Evolutionary conservation across 2,888 invertebrate genomes (phyloP).

Genomic region (Drosophila paranaensis): DNA sequence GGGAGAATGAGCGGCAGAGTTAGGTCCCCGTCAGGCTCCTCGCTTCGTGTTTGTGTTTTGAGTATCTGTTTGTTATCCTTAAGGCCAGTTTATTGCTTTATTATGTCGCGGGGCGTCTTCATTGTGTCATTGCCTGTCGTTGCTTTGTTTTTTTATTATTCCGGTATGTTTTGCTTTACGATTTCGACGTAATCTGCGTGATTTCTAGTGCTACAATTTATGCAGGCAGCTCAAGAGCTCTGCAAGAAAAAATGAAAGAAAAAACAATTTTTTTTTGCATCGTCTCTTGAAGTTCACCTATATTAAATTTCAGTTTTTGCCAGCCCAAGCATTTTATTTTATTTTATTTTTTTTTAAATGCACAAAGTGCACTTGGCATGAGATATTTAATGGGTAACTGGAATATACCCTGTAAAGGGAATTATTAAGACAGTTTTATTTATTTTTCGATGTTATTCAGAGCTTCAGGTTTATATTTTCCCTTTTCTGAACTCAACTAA

Average conservation of each 20-base stretch:
- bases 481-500: background rate
- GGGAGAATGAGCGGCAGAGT: constrained; percentile 2
- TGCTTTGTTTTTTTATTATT: constrained; percentile 14
- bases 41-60: constrained; percentile 33
- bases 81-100: constrained; percentile 75
- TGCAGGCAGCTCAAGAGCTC: constrained; percentile 51
- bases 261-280: constrained; percentile 11
- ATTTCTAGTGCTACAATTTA: constrained; percentile 64
- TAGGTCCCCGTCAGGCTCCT: constrained; percentile 3
- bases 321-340: constrained; percentile 42
- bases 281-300: constrained; percentile 25
- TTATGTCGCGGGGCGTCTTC: constrained; percentile 68
- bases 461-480: too few relatives aligned
- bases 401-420: constrained; percentile 18
- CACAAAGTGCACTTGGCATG: constrained; percentile 26
- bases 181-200: constrained; percentile 52
- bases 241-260: background rate
- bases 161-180: constrained; percentile 32
- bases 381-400: background rate
- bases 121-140: constrained; percentile 54
- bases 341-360: constrained; percentile 22
- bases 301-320: constrained; percentile 71
- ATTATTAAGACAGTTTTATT: background rate
- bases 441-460: background rate
- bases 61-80: constrained; percentile 74